Base-by-base conservation (phyloP, 2,113 vertebrate genomes). In the Ceuthmochares aereus region DNA sequence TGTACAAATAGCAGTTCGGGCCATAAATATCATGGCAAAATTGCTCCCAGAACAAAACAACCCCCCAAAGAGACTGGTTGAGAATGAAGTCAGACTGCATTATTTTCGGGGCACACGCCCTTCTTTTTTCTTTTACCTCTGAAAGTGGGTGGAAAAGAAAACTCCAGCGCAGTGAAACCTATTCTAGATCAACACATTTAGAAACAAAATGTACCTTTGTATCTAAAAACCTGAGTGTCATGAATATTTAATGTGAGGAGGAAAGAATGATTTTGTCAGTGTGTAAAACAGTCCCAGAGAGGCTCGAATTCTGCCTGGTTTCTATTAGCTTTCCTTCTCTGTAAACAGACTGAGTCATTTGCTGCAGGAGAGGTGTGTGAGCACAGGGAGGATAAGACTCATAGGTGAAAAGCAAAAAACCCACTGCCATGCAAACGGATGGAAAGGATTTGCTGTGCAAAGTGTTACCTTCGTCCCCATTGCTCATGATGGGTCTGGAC, bases 161-260 rank as follows among this genome's bases (percentile, higher is more conserved):
- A 95, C 96, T 97, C 97, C 13, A 4, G 70, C 91, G 87, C 92
- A 2, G 56, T 96, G 94, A 69, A 95, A 73, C 93, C 80, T 91
- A 62, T 96, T 97, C 87, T 90, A 90, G 91, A 98, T 96, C 96
- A 96, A 97, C 93, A 96, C 95, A 96, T 98, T 98, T 97, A 96
- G 96, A 97, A 98, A 97, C 97, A 98, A 97, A 98, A 98, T 97
- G 98, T 98, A 98, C 97, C 96, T 98, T 97, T 98, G 98, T 98
- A 97, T 97, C 97, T 97, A 97, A 97, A 98, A 97, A 97, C 96
- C 93, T 12, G 93, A 97, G 89, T 67, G 88, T 62, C 94, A 97
- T 98, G 97, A 98, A 98, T 98, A 98, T 98, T 98, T 98, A 98
- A 98, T 36, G 7, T 43, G 17, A 52, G 72, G 95, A 95, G 97